Base-by-base conservation (phyloP, 2,797 vertebrate genomes). In the Pogonophryne albipinna region DNA sequence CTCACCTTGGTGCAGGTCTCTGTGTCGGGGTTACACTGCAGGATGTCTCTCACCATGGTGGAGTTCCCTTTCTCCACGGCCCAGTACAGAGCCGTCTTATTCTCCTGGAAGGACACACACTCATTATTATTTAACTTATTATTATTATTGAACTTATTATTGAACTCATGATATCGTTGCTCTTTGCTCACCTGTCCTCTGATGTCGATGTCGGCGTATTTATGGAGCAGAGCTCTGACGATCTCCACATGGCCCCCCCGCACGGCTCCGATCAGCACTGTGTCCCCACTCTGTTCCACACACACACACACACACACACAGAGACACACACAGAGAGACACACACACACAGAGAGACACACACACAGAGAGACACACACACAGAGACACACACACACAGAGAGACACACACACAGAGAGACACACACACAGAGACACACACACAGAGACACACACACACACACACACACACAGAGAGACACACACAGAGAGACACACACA, bases 51-150 rank as follows among this genome's bases (percentile, higher is more conserved):
- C 81, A 99, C 98, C 97, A 99, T 99, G 27, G 95, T 96, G 4
- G 97, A 95, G 1, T 99, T 99, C 60, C 97, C 97, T 87, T 99
- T 99, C 88, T 99, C 98, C 76, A 99, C 98, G 62, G 97, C 97
- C 98, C 98, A 99, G 82, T 98, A 99, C 77, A 99, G 93, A 82
- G 97, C 98, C 76, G 97, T 98, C 93, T 99, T 99, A 86, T 97
- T 97, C 92, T 99, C 98, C 98, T 99, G 17, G n/a, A 42, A 41
- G 4, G 13, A 72, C 10, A 63, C 34, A 7, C 6, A 34, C 4
- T 34, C 6, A 34, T 34, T 7, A 34, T 34, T 34, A 34, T 34
- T 6, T 34, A 59, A 73, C 2, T 15, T 3, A 34, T 34, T 34
- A 34, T 34, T 34, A 34, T 34, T 34, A 34, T 23, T 23, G 0